Evolutionary conservation across 2,888 invertebrate genomes (phyloP).

Genomic region (Diarsia rubi): DNA sequence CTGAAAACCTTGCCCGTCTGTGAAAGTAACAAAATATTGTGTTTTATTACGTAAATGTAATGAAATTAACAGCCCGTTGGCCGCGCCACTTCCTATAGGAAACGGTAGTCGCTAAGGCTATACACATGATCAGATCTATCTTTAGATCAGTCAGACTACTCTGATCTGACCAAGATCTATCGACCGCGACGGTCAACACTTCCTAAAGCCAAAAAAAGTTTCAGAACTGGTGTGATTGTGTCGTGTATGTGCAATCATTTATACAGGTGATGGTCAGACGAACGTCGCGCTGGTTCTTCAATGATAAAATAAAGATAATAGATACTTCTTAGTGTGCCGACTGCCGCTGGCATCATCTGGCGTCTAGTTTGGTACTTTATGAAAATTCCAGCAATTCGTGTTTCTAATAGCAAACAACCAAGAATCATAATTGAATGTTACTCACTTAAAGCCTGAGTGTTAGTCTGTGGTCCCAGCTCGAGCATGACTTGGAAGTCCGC

Average conservation of each 20-base stretch:
- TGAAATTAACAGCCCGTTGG: neutral
- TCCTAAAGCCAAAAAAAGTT: neutral
- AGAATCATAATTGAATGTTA: neutral
- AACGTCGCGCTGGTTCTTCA: neutral
- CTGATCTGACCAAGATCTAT: neutral
- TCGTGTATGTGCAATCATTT: neutral
- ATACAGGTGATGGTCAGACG: neutral
- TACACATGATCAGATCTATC: neutral
- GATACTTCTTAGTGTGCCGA: neutral
- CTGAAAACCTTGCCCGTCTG: slow-evolving; percentile 80
- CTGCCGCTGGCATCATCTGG: neutral
- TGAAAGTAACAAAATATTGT: slow-evolving; percentile 49
- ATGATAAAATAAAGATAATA: neutral
- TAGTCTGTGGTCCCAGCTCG: slow-evolving; percentile 95
- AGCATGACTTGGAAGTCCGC: slow-evolving; percentile 95
- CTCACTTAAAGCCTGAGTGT: slow-evolving; percentile 93
- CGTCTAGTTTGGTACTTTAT: no score
- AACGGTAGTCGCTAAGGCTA: neutral
- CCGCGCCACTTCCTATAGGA: slow-evolving; percentile 7
- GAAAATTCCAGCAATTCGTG: no score
- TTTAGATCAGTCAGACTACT: neutral
- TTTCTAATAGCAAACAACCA: no score
- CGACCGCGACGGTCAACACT: neutral
- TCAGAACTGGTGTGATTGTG: neutral
- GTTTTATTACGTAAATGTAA: neutral